Percentiles rank a stretch among this genome's conserved stretches.
phyloP scores from a whole-genome alignment of 2,113 vertebrate species.

The Oncorhynchus masou region DNA sequence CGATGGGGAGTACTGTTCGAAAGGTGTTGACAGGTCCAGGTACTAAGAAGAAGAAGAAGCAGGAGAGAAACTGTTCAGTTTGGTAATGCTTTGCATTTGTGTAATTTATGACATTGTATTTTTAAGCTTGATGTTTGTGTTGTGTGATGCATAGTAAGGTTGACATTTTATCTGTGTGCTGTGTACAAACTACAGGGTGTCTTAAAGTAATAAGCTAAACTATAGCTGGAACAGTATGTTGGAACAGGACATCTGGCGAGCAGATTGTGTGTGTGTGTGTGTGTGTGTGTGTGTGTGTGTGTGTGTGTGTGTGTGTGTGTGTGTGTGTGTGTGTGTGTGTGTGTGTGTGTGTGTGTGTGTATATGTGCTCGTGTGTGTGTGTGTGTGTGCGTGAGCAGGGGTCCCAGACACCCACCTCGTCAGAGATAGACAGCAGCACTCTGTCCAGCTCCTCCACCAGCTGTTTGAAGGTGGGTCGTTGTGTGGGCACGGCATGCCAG shows the following conservation, averaged over 20 bases:
- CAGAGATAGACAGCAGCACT: constrained; percentile 85
- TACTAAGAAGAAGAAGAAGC: constrained; percentile 73
- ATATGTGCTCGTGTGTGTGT: neutral
- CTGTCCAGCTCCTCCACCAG: constrained; percentile 93
- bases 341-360: neutral
- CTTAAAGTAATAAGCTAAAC: neutral
- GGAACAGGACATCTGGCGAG: constrained; percentile 35
- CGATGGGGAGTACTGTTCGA: constrained; percentile 91
- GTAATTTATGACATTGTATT: no score
- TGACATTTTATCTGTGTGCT: neutral
- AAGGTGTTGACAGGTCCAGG: constrained; percentile 93
- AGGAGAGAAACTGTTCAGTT: neutral
- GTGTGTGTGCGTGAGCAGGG: neutral
- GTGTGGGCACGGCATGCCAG: constrained; percentile 91
- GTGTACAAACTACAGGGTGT: neutral
- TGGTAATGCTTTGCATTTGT: neutral
- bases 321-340: neutral
- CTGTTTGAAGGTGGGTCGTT: constrained; percentile 96
- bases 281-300: no score
- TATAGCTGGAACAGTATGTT: neutral
- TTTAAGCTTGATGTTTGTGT: neutral
- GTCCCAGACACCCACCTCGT: constrained; percentile 78
- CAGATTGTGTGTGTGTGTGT: constrained; percentile 1
- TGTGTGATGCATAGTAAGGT: neutral
- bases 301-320: neutral